Evolutionary conservation across 2,797 vertebrate genomes (phyloP).

Genomic region (Rhinatrema bivittatum): DNA sequence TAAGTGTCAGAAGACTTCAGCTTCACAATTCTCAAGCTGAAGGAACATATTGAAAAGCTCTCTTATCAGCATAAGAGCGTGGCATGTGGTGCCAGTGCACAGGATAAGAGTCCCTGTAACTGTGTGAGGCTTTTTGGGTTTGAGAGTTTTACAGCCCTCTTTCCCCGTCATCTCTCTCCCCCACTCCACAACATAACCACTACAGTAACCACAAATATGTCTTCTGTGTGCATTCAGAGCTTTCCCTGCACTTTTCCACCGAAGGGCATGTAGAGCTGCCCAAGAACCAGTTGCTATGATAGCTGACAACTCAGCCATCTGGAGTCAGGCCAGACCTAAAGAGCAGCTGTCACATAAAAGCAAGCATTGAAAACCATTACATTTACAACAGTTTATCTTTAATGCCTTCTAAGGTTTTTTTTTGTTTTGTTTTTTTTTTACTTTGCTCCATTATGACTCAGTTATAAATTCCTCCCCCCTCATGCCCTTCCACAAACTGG

Average conservation of each 20-base stretch:
- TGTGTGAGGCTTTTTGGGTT: rapidly evolving
- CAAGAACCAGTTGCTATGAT: neutral
- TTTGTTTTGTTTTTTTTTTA: constrained; percentile 12
- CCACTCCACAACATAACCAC: constrained; percentile 19
- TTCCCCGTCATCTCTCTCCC: too few relatives aligned
- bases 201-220: constrained; percentile 25
- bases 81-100: neutral
- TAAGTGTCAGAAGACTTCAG: neutral
- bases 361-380: constrained; percentile 11
- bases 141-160: neutral
- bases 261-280: constrained; percentile 4
- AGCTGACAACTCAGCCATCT: neutral
- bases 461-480: neutral
- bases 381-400: constrained; percentile 9
- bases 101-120: rapidly evolving
- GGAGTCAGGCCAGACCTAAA: constrained; percentile 15
- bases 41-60: rapidly evolving
- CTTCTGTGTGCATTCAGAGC: neutral
- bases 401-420: neutral
- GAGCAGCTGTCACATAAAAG: constrained; percentile 37
- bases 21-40: neutral
- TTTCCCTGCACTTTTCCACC: neutral
- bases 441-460: neutral
- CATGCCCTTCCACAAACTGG: too few relatives aligned
- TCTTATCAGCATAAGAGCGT: too few relatives aligned